Evolutionary conservation across 2,113 vertebrate species (phyloP).

Genomic region (Tretioscincus oriximinensis): DNA sequence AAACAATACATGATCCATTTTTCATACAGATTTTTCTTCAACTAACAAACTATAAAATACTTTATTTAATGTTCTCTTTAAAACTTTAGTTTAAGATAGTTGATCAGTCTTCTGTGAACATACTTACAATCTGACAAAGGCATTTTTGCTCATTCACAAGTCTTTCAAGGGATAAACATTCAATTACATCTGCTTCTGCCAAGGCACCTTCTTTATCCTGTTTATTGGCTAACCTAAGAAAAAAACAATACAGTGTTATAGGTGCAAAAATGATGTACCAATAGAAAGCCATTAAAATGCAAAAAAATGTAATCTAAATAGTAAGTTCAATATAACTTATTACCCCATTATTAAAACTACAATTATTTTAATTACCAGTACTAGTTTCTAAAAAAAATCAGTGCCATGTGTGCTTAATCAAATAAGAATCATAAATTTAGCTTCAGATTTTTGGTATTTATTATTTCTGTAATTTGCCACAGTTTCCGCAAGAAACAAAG

Average conservation of each 20-base stretch:
- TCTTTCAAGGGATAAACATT: slow-evolving; percentile 90
- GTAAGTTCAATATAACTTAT: no score
- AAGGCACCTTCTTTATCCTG: slow-evolving; percentile 92
- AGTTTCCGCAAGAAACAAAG: no score
- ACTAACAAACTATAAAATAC: neutral
- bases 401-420: neutral
- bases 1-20: no score
- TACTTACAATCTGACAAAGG: slow-evolving; percentile 92
- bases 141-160: slow-evolving; percentile 95
- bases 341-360: no score
- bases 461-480: no score
- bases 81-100: neutral
- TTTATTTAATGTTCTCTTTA: neutral
- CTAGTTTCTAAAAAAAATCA: no score
- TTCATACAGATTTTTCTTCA: no score
- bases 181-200: slow-evolving; percentile 90
- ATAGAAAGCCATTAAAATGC: neutral
- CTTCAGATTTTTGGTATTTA: no score
- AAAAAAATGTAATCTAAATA: no score
- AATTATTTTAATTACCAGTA: no score
- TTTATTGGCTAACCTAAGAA: slow-evolving; percentile 89
- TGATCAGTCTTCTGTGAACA: neutral
- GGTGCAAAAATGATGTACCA: neutral
- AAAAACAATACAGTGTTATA: slow-evolving; percentile 19
- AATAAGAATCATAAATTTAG: no score